Percentiles rank a stretch among this genome's conserved stretches.
Conservation (phyloP, 2,113 vertebrate genomes). For the Neolamprologus cancellatus region DNA sequence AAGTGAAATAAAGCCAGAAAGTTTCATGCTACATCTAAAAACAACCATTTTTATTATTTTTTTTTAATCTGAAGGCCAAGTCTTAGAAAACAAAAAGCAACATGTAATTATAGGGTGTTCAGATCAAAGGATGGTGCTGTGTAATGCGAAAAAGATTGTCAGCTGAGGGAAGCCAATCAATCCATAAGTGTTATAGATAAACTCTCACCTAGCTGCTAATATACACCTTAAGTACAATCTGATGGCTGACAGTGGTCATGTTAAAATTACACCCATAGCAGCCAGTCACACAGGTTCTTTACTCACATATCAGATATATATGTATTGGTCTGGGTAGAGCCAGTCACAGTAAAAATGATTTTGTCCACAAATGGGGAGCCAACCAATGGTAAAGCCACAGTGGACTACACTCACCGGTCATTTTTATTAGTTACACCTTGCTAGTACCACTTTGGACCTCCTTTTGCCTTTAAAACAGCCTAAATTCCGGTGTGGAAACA, state of each 20-base stretch:
- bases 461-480: not conserved
- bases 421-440: not conserved
- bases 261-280: not conserved
- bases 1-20: slow-evolving; percentile 31
- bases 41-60: not conserved
- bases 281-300: not conserved
- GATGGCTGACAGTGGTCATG: not conserved
- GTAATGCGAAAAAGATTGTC: not conserved
- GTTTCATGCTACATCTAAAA: slow-evolving; percentile 3
- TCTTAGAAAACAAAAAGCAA: slow-evolving; percentile 14
- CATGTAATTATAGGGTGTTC: slow-evolving; percentile 6
- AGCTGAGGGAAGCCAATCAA: not conserved
- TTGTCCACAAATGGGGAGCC: not conserved
- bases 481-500: not conserved
- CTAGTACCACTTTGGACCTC: not conserved
- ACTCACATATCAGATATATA: not conserved
- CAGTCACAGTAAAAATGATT: not conserved
- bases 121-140: not conserved
- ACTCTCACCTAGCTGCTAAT: not conserved
- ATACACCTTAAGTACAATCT: not conserved
- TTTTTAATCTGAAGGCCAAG: not conserved
- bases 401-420: not conserved
- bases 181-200: not conserved
- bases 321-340: not conserved
- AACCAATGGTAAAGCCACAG: not conserved